These are phyloP conservation scores for Orbicella faveolata DNA, from an alignment of 64 coral and sea anemone genomes.

Conservation along the genomic window DNA sequence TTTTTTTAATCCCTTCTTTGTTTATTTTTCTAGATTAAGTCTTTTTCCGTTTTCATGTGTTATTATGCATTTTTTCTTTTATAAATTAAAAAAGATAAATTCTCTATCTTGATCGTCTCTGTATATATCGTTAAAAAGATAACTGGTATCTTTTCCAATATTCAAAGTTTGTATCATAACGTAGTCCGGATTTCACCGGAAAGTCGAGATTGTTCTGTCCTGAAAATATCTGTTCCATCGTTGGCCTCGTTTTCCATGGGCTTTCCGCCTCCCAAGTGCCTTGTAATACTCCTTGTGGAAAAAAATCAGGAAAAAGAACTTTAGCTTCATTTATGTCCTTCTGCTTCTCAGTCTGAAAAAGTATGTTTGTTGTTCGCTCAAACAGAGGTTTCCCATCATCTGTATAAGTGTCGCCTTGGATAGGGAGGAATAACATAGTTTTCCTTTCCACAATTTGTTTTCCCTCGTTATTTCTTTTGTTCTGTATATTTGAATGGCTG, in stretches of 20 bases:
- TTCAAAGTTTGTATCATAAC: background rate
- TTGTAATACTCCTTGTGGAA: background rate
- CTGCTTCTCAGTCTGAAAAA: background rate
- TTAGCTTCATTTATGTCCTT: constrained; percentile 2
- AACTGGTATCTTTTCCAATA: background rate
- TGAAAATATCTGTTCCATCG: background rate
- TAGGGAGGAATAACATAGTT: background rate
- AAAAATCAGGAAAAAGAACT: constrained; percentile 26
- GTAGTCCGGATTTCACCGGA: background rate
- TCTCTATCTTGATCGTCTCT: background rate
- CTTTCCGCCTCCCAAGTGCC: background rate
- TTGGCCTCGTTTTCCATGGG: background rate
- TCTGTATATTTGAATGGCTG: background rate
- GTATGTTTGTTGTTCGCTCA: background rate
- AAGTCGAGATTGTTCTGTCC: background rate
- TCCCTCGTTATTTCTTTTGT: background rate
- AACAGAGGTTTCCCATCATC: background rate
- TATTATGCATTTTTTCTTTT: too few species aligned
- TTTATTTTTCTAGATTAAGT: too few species aligned
- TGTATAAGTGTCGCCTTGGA: background rate
- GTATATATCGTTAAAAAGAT: background rate
- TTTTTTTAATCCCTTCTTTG: too few species aligned
- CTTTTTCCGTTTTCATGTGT: too few species aligned
- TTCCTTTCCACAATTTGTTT: background rate
- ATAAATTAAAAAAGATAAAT: background rate